Evolutionary conservation across 2,888 invertebrate genomes (phyloP).

Genomic region (Eupithecia pulchellata): DNA sequence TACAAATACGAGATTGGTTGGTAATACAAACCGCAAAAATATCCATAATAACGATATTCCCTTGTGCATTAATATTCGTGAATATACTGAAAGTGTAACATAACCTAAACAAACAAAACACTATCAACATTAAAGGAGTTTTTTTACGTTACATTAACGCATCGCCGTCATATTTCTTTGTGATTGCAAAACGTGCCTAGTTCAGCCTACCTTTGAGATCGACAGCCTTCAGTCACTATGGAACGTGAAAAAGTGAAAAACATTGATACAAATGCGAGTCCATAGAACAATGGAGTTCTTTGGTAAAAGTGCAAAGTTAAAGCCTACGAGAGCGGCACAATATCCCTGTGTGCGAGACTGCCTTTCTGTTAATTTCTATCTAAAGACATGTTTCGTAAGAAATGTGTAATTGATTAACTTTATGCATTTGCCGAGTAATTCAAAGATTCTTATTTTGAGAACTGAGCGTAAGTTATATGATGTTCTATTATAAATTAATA

Average conservation of each 20-base stretch:
- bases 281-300: slow-evolving; percentile 37
- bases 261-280: slow-evolving; percentile 35
- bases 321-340: slow-evolving; percentile 18
- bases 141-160: background rate
- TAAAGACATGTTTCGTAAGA: background rate
- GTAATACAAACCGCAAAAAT: background rate
- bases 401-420: background rate
- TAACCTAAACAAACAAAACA: background rate
- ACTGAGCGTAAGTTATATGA: background rate
- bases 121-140: background rate
- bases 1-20: background rate
- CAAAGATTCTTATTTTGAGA: background rate
- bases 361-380: slow-evolving; percentile 1
- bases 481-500: background rate
- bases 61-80: background rate
- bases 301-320: slow-evolving; percentile 33
- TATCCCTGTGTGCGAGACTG: slow-evolving; percentile 14
- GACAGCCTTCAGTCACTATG: slow-evolving; percentile 18
- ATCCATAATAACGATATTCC: background rate
- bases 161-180: background rate
- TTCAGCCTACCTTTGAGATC: slow-evolving; percentile 25
- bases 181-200: background rate
- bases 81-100: background rate
- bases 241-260: slow-evolving; percentile 34
- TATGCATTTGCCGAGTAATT: background rate